A percentile compares a stretch with the other conserved stretches of the same genome.
Conservation (phyloP, 35 echinoderm and acorn worm species). For the Ophiothrix spiculata region DNA sequence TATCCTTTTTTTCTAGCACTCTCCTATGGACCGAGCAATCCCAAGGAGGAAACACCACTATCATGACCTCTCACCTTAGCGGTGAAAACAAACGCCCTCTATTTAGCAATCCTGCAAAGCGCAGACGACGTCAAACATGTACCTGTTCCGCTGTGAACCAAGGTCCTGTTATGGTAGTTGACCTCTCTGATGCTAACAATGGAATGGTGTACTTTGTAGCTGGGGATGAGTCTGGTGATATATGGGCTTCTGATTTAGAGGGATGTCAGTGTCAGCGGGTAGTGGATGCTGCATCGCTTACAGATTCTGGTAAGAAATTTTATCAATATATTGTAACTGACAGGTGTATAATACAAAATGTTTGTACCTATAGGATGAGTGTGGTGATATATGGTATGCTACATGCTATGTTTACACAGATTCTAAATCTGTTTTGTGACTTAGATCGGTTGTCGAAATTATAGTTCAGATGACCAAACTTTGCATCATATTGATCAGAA, state of each 20-base stretch:
- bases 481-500: no score
- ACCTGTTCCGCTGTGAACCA: constrained; percentile 31
- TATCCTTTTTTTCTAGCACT: constrained; percentile 32
- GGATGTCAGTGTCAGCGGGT: constrained; percentile 59
- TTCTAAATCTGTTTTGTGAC: no score
- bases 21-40: constrained; percentile 54
- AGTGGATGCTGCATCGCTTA: constrained; percentile 30
- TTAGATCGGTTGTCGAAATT: no score
- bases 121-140: constrained; percentile 35
- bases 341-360: no score
- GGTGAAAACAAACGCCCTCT: constrained; percentile 29
- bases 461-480: no score
- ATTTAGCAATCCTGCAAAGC: constrained; percentile 13
- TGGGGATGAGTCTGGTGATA: constrained; percentile 14
- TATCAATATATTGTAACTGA: no score
- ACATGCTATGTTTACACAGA: no score
- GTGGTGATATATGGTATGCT: no score
- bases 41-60: neutral
- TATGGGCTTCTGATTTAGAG: constrained; percentile 54
- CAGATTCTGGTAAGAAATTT: constrained; percentile 47
- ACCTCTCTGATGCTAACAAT: constrained; percentile 37
- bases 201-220: constrained; percentile 32
- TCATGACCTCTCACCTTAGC: constrained; percentile 59
- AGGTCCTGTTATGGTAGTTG: constrained; percentile 41
- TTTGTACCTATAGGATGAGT: no score